A percentile compares a stretch with the other conserved stretches of the same genome.
Evolutionary conservation across 53 echinoderm and acorn worm genomes (phyloP).

Genomic region (Astropecten irregularis): DNA sequence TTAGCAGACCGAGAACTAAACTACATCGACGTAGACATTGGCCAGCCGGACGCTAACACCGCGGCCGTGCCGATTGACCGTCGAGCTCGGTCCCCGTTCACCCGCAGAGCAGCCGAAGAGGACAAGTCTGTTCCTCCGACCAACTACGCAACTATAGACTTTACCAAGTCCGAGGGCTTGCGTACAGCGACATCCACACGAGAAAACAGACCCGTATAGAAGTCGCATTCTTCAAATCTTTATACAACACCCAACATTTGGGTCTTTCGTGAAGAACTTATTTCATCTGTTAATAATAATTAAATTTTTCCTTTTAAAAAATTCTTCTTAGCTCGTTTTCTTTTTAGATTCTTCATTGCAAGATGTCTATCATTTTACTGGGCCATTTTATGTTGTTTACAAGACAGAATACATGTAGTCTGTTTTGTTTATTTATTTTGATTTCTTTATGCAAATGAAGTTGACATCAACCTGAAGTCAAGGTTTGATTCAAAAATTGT

Average conservation of each 20-base stretch:
- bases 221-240: no score
- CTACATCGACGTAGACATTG: slow-evolving; percentile 92
- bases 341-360: not conserved
- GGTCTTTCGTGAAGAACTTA: no score
- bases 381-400: no score
- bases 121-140: slow-evolving; percentile 75
- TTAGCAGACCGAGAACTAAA: slow-evolving; percentile 81
- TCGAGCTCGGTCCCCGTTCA: slow-evolving; percentile 79
- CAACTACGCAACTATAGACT: slow-evolving; percentile 93
- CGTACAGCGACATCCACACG: slow-evolving; percentile 70
- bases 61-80: slow-evolving; percentile 40
- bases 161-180: slow-evolving; percentile 94
- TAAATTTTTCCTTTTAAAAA: no score
- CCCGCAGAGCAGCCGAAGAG: slow-evolving; percentile 65
- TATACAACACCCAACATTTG: no score
- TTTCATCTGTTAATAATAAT: no score
- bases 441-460: no score
- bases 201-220: slow-evolving; percentile 67
- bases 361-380: not conserved
- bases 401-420: no score
- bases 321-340: not conserved
- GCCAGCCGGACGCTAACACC: slow-evolving; percentile 55
- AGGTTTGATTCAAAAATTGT: no score
- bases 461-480: no score
- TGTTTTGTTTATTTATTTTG: no score